Evolutionary conservation across 2,113 vertebrate genomes (phyloP).

Genomic region (Eurypyga helias): DNA sequence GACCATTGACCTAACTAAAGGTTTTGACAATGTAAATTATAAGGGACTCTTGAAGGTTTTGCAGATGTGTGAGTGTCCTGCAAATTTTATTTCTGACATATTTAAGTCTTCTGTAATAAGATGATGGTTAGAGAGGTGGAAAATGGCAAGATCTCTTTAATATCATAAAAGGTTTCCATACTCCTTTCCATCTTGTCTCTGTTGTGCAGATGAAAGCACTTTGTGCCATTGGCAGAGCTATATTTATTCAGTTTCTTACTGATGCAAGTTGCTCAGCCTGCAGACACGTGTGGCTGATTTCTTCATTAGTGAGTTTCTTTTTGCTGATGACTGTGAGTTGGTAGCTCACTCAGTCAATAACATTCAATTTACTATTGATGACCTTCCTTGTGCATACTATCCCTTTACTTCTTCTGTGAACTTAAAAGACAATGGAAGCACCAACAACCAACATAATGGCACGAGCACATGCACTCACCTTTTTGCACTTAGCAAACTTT

Average conservation of each 20-base stretch:
- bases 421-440: background rate
- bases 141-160: background rate
- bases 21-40: background rate
- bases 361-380: conserved; percentile 43
- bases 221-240: background rate
- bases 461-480: accelerated
- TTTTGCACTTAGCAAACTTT: background rate
- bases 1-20: background rate
- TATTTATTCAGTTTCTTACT: conserved; percentile 15
- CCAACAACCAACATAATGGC: background rate
- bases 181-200: background rate
- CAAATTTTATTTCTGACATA: background rate
- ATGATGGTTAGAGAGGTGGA: background rate
- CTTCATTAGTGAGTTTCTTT: conserved; percentile 46
- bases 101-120: background rate
- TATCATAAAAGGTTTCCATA: background rate
- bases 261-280: background rate
- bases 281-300: conserved; percentile 37
- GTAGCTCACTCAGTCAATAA: conserved; percentile 40
- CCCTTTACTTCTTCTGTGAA: background rate
- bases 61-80: background rate
- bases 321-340: conserved; percentile 45
- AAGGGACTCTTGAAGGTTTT: background rate
- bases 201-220: background rate
- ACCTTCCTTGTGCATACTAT: background rate